Conservation (phyloP, 2,888 invertebrate species). For the Eupsilia transversa region DNA sequence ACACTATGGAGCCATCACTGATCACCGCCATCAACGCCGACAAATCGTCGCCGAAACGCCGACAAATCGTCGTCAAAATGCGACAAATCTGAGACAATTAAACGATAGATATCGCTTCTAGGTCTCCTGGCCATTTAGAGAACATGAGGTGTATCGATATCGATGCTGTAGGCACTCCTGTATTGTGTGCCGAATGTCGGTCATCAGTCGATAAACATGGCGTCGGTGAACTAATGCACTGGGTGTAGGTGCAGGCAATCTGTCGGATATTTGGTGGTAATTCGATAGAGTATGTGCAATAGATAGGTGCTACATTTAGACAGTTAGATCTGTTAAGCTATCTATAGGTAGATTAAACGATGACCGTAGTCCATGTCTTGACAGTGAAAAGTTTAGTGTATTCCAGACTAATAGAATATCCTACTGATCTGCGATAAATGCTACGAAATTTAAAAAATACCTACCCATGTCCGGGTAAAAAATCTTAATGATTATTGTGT, state of each 20-base stretch:
- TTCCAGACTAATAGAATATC: neutral
- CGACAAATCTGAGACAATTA: conserved; percentile 49
- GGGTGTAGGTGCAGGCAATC: conserved; percentile 2
- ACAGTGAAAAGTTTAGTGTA: neutral
- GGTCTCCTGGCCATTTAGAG: conserved; percentile 22
- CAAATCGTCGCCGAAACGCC: conserved; percentile 35
- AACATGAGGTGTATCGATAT: conserved; percentile 41
- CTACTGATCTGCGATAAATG: neutral
- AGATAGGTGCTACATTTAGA: neutral
- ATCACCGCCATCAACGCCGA: conserved; percentile 44
- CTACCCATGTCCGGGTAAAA: neutral
- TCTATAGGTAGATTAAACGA: neutral
- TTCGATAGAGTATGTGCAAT: neutral
- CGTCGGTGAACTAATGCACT: conserved; percentile 25
- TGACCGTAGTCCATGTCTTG: neutral
- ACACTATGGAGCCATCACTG: conserved; percentile 37
- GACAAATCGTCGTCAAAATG: conserved; percentile 19
- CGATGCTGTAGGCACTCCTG: conserved; percentile 18
- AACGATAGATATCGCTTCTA: conserved; percentile 50
- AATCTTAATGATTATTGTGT: neutral
- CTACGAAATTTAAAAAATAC: neutral
- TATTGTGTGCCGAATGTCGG: conserved; percentile 44
- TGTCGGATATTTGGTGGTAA: neutral
- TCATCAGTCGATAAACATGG: conserved; percentile 46
- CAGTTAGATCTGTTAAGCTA: neutral